A percentile compares a stretch with the other conserved stretches of the same genome.
These are phyloP conservation scores for Serripes groenlandicus DNA, from an alignment of 2,888 invertebrate species.

Conservation along the genomic window DNA sequence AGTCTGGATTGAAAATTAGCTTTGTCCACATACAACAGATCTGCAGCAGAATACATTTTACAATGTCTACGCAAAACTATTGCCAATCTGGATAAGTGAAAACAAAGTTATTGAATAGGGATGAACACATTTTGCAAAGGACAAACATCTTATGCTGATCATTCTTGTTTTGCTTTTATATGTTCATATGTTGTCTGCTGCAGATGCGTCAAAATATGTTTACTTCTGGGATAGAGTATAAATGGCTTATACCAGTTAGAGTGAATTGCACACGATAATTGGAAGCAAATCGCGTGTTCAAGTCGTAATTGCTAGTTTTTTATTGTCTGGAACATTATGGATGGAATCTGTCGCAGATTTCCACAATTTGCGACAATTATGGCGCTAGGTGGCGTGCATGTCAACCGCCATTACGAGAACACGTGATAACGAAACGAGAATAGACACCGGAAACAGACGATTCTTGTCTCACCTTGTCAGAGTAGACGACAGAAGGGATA, in stretches of 20 bases:
- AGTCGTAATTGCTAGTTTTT: conserved; percentile 2
- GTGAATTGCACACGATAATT: not conserved
- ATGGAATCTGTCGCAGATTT: conserved; percentile 26
- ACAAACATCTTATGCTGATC: not conserved
- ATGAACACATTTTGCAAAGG: too few species aligned
- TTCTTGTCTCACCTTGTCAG: conserved; percentile 21
- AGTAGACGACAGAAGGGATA: conserved; percentile 12
- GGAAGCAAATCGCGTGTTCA: not conserved
- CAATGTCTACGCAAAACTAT: too few species aligned
- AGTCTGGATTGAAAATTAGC: too few species aligned
- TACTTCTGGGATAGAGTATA: not conserved
- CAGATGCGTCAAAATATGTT: not conserved
- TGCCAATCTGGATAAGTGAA: too few species aligned
- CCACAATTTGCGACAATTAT: conserved; percentile 17
- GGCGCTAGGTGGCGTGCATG: conserved; percentile 17
- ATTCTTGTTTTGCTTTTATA: not conserved
- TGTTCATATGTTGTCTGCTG: not conserved
- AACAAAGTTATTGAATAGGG: too few species aligned
- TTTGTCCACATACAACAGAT: too few species aligned
- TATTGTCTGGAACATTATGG: conserved; percentile 21
- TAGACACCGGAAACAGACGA: conserved; percentile 15
- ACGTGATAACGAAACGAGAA: conserved; percentile 26
- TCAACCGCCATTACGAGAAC: conserved; percentile 24
- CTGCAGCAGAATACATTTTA: too few species aligned
- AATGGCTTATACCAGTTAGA: not conserved